A percentile compares a stretch with the other conserved stretches of the same genome.
phyloP scores from a whole-genome alignment of 1,140 invertebrate genomes.

The Microplitis mediator region DNA sequence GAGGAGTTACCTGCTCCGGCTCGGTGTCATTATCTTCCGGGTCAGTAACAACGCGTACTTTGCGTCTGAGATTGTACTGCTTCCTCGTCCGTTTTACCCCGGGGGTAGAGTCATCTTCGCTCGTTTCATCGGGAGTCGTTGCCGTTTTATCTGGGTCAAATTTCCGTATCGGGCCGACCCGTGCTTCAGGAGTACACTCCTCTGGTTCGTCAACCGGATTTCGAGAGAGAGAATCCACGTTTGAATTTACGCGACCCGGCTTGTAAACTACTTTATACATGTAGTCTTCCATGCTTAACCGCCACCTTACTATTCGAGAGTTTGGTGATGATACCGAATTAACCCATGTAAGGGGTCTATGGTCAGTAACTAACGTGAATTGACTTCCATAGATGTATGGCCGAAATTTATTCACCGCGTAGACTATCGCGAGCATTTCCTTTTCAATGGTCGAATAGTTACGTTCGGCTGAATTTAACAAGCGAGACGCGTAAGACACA shows the following conservation, averaged over 20 bases:
- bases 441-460: too few relatives aligned
- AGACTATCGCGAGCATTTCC: too few relatives aligned
- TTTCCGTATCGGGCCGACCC: not conserved
- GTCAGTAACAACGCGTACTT: too few relatives aligned
- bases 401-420: constrained; percentile 54
- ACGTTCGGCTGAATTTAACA: too few relatives aligned
- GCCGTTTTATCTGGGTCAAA: not conserved
- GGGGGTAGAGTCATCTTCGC: too few relatives aligned
- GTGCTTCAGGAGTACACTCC: not conserved
- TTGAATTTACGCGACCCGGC: not conserved
- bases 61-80: too few relatives aligned
- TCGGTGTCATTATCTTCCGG: too few relatives aligned
- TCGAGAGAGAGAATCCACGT: constrained; percentile 40
- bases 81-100: too few relatives aligned
- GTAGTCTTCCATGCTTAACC: constrained; percentile 45
- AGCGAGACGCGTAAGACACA: too few relatives aligned
- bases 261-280: constrained; percentile 42
- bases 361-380: constrained; percentile 62
- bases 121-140: not conserved
- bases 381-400: constrained; percentile 58
- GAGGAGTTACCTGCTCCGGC: too few relatives aligned
- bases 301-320: constrained; percentile 41
- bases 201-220: constrained; percentile 3
- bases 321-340: constrained; percentile 54
- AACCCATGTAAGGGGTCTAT: constrained; percentile 60